These are phyloP conservation scores for Philypnodon macrostomus DNA, from an alignment of 2,797 vertebrate species.

Conservation along the genomic window DNA sequence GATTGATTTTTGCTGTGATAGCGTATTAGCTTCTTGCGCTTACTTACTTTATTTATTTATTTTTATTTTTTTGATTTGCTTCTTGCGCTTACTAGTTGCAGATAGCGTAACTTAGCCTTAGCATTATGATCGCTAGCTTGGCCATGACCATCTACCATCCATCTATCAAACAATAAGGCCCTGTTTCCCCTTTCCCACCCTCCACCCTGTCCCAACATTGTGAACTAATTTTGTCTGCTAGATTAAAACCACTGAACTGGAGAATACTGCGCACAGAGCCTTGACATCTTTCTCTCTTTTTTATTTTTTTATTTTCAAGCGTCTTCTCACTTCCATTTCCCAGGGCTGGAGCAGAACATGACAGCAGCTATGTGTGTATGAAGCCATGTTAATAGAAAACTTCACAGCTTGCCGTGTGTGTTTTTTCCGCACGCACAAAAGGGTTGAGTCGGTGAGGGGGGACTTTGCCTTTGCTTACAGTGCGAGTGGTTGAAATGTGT, in stretches of 20 bases:
- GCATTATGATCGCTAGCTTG: too few relatives aligned
- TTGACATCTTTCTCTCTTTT: too few relatives aligned
- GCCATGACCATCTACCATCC: constrained; percentile 32
- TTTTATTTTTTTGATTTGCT: too few relatives aligned
- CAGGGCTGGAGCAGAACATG: constrained; percentile 38
- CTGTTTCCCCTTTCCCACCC: constrained; percentile 29
- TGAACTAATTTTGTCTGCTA: constrained; percentile 60
- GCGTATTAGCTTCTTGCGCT: too few relatives aligned
- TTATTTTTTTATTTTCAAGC: constrained; percentile 20
- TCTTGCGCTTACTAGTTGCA: too few relatives aligned
- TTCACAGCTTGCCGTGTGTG: constrained; percentile 50
- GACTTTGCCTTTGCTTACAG: constrained; percentile 5
- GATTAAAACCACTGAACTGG: constrained; percentile 71
- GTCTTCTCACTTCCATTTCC: constrained; percentile 37
- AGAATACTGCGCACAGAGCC: constrained; percentile 49
- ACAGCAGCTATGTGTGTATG: constrained; percentile 23
- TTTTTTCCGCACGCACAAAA: constrained; percentile 54
- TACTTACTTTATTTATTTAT: too few relatives aligned
- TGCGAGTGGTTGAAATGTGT: not conserved
- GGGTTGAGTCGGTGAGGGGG: too few relatives aligned
- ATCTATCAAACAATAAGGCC: constrained; percentile 45
- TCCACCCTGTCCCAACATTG: constrained; percentile 46
- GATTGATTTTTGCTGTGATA: too few relatives aligned
- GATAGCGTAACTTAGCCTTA: too few relatives aligned
- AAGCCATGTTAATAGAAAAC: constrained; percentile 65